Percentiles rank a stretch among this genome's conserved stretches.
phyloP scores from a whole-genome alignment of 2,888 invertebrate species.

The Monoplex corrugatus region DNA sequence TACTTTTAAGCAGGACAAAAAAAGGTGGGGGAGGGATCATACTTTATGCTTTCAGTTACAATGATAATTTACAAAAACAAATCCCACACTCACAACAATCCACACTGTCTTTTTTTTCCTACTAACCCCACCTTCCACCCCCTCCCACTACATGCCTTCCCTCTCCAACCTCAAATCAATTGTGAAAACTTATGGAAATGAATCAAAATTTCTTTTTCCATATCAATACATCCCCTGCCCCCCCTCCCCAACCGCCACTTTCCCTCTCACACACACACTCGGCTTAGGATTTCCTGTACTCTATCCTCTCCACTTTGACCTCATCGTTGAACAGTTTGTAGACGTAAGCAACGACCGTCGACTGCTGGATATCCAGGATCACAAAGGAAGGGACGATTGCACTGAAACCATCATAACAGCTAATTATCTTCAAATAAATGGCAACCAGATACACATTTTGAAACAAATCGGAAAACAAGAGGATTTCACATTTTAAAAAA shows the following conservation, averaged over 20 bases:
- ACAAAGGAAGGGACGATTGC: slow-evolving; percentile 97
- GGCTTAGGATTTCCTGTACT: slow-evolving; percentile 85
- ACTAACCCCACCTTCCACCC: not conserved
- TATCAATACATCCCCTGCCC: not conserved
- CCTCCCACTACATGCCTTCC: not conserved
- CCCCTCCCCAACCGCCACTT: not conserved
- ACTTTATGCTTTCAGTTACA: no score
- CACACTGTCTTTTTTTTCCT: no score
- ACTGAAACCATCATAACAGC: slow-evolving; percentile 85
- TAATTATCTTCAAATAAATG: no score
- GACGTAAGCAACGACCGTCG: slow-evolving; percentile 98
- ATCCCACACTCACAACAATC: no score
- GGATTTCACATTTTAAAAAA: no score
- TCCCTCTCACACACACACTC: not conserved
- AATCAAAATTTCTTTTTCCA: not conserved
- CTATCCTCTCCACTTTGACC: slow-evolving; percentile 99
- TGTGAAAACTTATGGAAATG: not conserved
- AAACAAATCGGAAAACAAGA: no score
- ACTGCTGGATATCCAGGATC: slow-evolving; percentile 98
- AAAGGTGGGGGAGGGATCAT: no score
- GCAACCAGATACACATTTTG: no score
- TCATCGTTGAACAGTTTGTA: slow-evolving; percentile 98
- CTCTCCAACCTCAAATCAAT: not conserved
- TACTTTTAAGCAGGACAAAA: no score
- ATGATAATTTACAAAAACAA: no score